Base-by-base conservation (phyloP, 2,797 vertebrate species). In the Mallotus villosus region DNA sequence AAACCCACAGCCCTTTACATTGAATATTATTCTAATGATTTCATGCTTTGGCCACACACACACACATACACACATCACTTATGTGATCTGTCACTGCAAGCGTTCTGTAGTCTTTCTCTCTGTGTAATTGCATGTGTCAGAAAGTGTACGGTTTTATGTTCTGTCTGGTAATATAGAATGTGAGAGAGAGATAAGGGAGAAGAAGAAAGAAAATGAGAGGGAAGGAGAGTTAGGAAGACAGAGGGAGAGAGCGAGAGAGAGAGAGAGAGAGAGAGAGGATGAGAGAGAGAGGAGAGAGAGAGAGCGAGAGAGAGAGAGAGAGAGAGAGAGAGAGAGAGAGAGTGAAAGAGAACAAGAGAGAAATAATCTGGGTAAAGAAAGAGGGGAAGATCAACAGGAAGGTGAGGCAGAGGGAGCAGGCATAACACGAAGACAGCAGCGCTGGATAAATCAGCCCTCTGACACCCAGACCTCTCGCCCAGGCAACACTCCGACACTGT, bases 331-430 rank as follows among this genome's bases (percentile, higher is more conserved):
- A 12, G 73, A 79, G 78, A 69, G 75, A 79, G 78, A 82, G 82
- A 77, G 78, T 85, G 84, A 82, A 81, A 24, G 24, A 53, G 24
- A 27, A 22, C 6, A 71, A 81, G 78, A 73, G 58, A 25, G 60
- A 53, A 69, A 65, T 67, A 64, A 59, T 89, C 89, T 88, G 77
- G 88, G 82, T 83, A 91, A 89, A 90, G 88, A 89, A 91, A 91
- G 85, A 92, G 84, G 86, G 91, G 89, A 92, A 93, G 90, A 92
- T 92, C 91, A 93, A 93, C 92, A 94, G 93, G 92, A 93, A 93
- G 87, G 82, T 89, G 91, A 90, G 89, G 90, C 82, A 82, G 83
- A 86, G 90, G 87, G 88, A 90, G 84, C 87, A 84, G 87, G 88
- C 82, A 87, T 90, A 92, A 90, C 90, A 90, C 79, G 86, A 89